Evolutionary conservation across 92 coral and sea anemone genomes (phyloP), one percentile per base, ranked within the genome.

Genomic region (Galaxea fascicularis): DNA sequence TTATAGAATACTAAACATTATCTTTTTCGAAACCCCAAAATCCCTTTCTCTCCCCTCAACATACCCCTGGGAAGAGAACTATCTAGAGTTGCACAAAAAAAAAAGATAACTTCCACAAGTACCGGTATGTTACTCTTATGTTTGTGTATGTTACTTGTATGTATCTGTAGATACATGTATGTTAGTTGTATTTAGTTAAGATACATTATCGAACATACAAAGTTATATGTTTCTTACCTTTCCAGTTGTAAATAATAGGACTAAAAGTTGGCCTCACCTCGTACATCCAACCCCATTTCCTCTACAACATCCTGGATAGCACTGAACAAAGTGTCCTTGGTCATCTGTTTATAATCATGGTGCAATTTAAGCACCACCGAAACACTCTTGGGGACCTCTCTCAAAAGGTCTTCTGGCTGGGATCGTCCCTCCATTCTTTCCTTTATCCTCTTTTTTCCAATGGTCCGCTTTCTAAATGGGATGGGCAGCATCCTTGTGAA

Each of bases 401-500:
- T 51, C 0, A 18, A 22, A 11, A 31, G 4, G 24, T 45, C 30
- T 16, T 51, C 77, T 27, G 39, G 30, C 54, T 39, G 1, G 6
- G 57, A 44, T 30, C 24, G 17, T 51, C 77, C 77, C 1, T 72
- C 77, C n/a, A 72, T 3, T 30, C 77, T 72, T 25, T 72, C 59
- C 56, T 21, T 45, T 72, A 72, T 35, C 8, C 77, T 4, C 31
- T 44, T 51, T 35, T 72, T 72, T 18, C 77, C 77, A 25, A 44
- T 24, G 1, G 59, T 35, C n/a, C 56, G 31, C 54, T 72, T 72
- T 13, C 59, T 30, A 51, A 35, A 72, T 72, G 77, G 77, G 0
- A 72, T 51, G 4, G 77, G 77, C 5, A 72, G 56, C 56, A 72
- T 72, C 39, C 77, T 35, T 17, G 77, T 72, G n/a, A 72, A 72